Evolutionary conservation across 2,797 vertebrate species (phyloP).

Genomic region (Catamblyrhynchus diadema): DNA sequence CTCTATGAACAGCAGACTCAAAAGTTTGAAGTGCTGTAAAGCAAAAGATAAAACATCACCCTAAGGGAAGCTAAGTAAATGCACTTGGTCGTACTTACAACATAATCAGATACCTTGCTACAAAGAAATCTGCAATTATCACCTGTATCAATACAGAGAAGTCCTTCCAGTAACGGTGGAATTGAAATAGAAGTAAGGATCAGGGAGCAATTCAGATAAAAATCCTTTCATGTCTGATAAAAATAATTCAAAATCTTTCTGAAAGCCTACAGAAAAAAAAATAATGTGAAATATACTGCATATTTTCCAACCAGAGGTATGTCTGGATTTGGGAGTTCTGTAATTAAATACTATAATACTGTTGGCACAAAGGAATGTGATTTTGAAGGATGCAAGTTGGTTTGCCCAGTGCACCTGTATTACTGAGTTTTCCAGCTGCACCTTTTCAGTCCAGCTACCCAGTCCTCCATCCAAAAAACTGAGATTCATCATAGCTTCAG

Average conservation of each 20-base stretch:
- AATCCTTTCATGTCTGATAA: neutral
- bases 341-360: neutral
- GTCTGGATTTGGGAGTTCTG: neutral
- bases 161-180: neutral
- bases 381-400: neutral
- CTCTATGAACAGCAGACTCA: neutral
- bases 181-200: neutral
- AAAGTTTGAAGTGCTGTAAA: neutral
- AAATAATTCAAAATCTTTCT: neutral
- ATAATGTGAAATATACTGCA: fast-evolving
- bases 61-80: neutral
- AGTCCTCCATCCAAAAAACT: neutral
- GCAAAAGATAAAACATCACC: neutral
- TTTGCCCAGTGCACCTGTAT: neutral
- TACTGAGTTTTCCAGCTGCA: neutral
- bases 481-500: neutral
- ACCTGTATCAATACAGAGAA: neutral
- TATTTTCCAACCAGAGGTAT: neutral
- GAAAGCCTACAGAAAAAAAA: neutral
- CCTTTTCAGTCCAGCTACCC: neutral
- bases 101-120: neutral
- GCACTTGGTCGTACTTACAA: neutral
- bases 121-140: neutral
- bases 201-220: neutral
- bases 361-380: neutral